Base-by-base conservation (phyloP, 2,797 vertebrate genomes). In the Sciaenops ocellatus region DNA sequence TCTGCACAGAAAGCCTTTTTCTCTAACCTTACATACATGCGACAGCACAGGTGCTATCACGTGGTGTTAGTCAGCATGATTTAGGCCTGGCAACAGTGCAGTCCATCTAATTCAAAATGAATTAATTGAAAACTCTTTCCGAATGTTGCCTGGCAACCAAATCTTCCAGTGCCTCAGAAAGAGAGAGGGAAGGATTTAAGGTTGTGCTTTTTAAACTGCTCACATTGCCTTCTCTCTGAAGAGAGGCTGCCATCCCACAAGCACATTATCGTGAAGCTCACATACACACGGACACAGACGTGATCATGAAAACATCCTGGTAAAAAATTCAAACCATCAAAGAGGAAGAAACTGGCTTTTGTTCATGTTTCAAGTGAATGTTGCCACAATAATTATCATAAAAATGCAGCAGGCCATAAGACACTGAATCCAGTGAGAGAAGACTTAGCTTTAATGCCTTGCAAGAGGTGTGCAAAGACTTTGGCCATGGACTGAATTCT, bases 91-190 rank as follows among this genome's bases (percentile, higher is more conserved):
- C 18, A 26, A 83, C 70, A 62, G 81, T 24, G 16, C 71, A 72
- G 60, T 81, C 75, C 57, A 77, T 75, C 76, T 38, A 84, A 89
- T 83, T 76, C 61, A 61, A 88, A 83, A 74, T 76, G 75, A 88
- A 85, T 88, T 92, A 79, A 90, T 82, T 91, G 80, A 89, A 91
- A 91, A 91, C 74, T 80, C 77, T 84, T 85, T 78, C 80, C 51
- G 46, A 71, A 85, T 81, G 90, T 93, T 93, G 90, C 92, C 72
- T 79, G 86, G 89, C 87, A 92, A 92, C 89, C 61, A 67, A 85
- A 90, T 84, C 79, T 73, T 79, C 15, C 78, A 69, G 68, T 62
- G 74, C 66, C 73, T 64, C 46, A 60, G 56, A 79, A 69, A 74
- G 50, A 72, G 51, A 74, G 56, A 59, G 64, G 63, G 64, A 52